These are phyloP conservation scores for Spisula subtruncata DNA, from an alignment of 2,888 invertebrate species.

Conservation along the genomic window DNA sequence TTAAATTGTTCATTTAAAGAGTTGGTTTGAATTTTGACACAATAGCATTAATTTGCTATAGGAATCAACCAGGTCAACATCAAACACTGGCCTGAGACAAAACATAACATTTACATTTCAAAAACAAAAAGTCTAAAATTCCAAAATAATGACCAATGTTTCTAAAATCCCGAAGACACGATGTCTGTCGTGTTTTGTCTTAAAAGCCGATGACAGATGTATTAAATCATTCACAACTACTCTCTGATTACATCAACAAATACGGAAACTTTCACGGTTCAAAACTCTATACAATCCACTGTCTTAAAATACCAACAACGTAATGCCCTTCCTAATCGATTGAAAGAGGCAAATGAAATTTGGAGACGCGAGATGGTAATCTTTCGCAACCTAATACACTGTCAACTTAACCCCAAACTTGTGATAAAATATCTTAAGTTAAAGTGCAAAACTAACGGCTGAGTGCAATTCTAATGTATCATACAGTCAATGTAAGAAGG, in stretches of 20 bases:
- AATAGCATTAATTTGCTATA: neutral
- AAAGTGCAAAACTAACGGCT: too few species aligned
- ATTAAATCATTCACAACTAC: conserved; percentile 27
- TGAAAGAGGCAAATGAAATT: neutral
- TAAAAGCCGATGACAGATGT: conserved; percentile 17
- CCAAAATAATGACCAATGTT: conserved; percentile 39
- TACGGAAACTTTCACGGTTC: conserved; percentile 32
- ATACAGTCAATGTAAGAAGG: too few species aligned
- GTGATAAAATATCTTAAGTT: neutral
- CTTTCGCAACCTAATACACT: neutral
- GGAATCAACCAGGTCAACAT: neutral
- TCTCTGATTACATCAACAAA: conserved; percentile 21
- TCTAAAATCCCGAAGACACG: neutral
- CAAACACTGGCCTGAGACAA: neutral
- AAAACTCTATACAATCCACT: neutral
- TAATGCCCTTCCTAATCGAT: neutral
- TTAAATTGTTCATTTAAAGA: neutral
- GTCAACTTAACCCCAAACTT: conserved; percentile 13
- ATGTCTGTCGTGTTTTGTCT: neutral
- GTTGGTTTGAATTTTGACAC: neutral
- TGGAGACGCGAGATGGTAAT: neutral
- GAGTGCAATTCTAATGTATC: too few species aligned
- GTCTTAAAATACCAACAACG: neutral
- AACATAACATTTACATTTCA: conserved; percentile 1
- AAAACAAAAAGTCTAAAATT: conserved; percentile 33